Percentiles rank a stretch among this genome's conserved stretches.
Conservation (phyloP, 1,140 invertebrate genomes). For the Onthophagus taurus region DNA sequence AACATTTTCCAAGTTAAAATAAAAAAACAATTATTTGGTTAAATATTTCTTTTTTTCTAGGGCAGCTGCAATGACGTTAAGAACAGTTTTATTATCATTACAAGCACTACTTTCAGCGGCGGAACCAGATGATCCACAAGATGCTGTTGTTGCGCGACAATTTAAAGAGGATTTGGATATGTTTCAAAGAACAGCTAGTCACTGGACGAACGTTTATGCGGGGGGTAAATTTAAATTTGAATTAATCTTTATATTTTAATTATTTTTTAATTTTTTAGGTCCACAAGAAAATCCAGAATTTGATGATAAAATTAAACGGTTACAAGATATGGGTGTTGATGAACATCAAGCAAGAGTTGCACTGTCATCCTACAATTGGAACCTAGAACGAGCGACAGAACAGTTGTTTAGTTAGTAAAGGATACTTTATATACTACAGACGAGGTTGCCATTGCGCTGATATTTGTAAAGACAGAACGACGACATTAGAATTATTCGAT, state of each 20-base stretch:
- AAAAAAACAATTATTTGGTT: not conserved
- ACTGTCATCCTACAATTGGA: slow-evolving; percentile 83
- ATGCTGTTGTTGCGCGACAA: slow-evolving; percentile 95
- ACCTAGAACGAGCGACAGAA: slow-evolving; percentile 78
- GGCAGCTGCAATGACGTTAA: slow-evolving; percentile 97
- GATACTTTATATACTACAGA: no score
- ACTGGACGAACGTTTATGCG: slow-evolving; percentile 94
- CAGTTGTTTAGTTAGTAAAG: slow-evolving; percentile 74
- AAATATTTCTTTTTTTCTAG: slow-evolving; percentile 37
- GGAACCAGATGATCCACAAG: slow-evolving; percentile 94
- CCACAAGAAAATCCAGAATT: slow-evolving; percentile 64
- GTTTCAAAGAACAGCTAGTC: slow-evolving; percentile 80
- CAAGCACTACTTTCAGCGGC: slow-evolving; percentile 87
- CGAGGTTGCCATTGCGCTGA: no score
- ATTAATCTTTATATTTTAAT: no score
- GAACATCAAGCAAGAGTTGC: slow-evolving; percentile 72
- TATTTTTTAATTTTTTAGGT: slow-evolving; percentile 39
- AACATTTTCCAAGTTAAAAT: not conserved
- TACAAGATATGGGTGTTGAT: slow-evolving; percentile 83
- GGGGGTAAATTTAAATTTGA: slow-evolving; percentile 47
- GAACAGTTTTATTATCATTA: slow-evolving; percentile 88
- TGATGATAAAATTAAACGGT: slow-evolving; percentile 69
- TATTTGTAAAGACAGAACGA: no score
- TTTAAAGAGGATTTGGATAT: slow-evolving; percentile 82
- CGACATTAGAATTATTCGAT: no score